Base-by-base conservation (phyloP, 2,113 vertebrate genomes). In the Dipodomys ordii region DNA sequence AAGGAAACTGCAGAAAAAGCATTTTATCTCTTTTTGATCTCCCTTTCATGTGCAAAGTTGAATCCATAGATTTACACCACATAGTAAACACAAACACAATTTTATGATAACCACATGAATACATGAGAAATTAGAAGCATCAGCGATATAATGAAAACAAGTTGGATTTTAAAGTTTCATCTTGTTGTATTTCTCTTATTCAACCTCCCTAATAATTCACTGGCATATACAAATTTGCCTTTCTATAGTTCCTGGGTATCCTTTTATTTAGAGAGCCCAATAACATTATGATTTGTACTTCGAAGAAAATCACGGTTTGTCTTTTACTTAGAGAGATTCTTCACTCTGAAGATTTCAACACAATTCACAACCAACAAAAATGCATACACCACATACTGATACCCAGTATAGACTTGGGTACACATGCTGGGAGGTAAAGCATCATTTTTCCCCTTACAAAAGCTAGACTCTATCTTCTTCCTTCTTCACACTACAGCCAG, bases 401-500 rank as follows among this genome's bases (percentile, higher is more conserved):
- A 6, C 79, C 81, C 86, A 68, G 64, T 57, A 90, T 90, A 88
- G 67, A 91, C 81, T 88, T 25, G 12, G 65, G 88, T 68, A 92
- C 72, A 92, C 68, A 81, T 30, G 7, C 68, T 67, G 39, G 87
- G 65, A 87, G 91, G 84, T 44, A 92, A 91, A 87, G 81, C 73
- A 77, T 18, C 60, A 13, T 64, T 93, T 92, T 46, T 49, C 9
- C 12, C 12, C 49, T 7, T 49, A 11, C 49, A 87, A 94, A 93
- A 92, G 44, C 95, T 98, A 98, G 93, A 98, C 97, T 0, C 96
- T 98, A 86, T 98, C 97, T 90, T 98, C 98, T 92, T 98, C 98
- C 81, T 97, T 97, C 0, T 98, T 98, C 90, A 95, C 96, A 6
- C 96, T 96, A 10, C 97, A 98, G 60, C 96, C 98, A 64, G 97